These are phyloP conservation scores for Slavum lentiscoides DNA, from an alignment of 2,888 invertebrate species.

Conservation along the genomic window DNA sequence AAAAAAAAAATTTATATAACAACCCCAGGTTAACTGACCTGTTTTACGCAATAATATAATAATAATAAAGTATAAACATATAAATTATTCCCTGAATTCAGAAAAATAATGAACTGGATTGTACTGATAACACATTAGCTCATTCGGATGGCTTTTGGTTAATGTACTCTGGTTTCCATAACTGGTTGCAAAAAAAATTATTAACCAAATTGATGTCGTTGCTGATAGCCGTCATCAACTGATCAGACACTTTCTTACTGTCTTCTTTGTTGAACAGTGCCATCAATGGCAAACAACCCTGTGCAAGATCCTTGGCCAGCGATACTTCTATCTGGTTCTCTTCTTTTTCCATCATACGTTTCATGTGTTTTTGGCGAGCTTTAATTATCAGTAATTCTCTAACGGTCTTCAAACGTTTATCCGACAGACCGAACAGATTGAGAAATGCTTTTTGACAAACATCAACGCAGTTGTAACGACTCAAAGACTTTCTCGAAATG, in stretches of 20 bases:
- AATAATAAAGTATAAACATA: background rate
- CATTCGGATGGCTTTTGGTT: constrained; percentile 51
- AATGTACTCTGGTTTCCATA: constrained; percentile 64
- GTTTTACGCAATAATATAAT: background rate
- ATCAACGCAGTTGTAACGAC: constrained; percentile 59
- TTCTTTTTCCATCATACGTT: constrained; percentile 54
- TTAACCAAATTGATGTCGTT: constrained; percentile 64
- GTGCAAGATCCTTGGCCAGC: constrained; percentile 55
- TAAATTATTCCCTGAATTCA: constrained; percentile 22
- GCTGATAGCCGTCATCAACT: constrained; percentile 58
- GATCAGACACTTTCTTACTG: constrained; percentile 59
- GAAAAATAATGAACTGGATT: constrained; percentile 32
- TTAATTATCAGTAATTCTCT: constrained; percentile 62
- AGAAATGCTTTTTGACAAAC: constrained; percentile 66
- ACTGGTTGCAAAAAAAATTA: constrained; percentile 64
- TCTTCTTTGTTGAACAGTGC: constrained; percentile 54
- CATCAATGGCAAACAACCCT: constrained; percentile 55
- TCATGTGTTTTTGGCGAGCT: constrained; percentile 53
- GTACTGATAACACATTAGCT: background rate
- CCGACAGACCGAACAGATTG: constrained; percentile 64
- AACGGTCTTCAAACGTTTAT: constrained; percentile 63
- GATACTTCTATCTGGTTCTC: constrained; percentile 55
- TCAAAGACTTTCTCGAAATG: constrained; percentile 53
- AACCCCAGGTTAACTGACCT: constrained; percentile 10
- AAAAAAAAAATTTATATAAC: constrained; percentile 24